phyloP scores from a whole-genome alignment of 2,113 vertebrate species.

The Anser cygnoides region DNA sequence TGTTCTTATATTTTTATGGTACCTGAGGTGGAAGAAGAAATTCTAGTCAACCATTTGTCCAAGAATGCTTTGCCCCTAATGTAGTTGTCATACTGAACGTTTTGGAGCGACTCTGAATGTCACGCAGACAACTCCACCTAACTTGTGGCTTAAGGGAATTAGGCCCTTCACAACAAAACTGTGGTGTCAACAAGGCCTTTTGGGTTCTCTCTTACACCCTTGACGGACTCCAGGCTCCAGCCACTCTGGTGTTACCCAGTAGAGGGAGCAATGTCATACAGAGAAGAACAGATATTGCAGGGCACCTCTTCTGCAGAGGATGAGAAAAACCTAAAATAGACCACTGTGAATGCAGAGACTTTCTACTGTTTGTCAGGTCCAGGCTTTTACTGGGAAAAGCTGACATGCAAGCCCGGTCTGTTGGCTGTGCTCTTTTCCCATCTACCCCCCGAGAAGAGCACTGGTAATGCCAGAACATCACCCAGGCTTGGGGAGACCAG shows the following conservation, averaged over 20 bases:
- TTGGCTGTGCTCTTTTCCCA: not conserved
- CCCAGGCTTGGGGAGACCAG: not conserved
- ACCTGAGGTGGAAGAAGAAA: not conserved
- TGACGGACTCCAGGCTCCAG: not conserved
- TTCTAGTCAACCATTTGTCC: not conserved
- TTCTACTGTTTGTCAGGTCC: not conserved
- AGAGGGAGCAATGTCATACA: not conserved
- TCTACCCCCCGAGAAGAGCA: not conserved
- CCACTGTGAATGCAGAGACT: not conserved
- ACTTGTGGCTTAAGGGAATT: not conserved
- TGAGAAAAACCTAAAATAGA: fast-evolving
- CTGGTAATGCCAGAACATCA: not conserved
- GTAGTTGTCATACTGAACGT: not conserved
- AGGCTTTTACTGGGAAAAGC: not conserved
- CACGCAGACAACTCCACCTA: not conserved
- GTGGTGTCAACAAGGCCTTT: not conserved
- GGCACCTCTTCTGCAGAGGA: not conserved
- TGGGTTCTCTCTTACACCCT: not conserved
- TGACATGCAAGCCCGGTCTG: not conserved
- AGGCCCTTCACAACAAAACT: not conserved
- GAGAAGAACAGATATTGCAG: not conserved
- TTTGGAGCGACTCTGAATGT: not conserved
- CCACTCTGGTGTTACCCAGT: not conserved
- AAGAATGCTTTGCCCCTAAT: not conserved
- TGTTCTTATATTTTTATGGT: not conserved